Conservation (phyloP, 2,113 vertebrate species). For the Cettia cetti region DNA sequence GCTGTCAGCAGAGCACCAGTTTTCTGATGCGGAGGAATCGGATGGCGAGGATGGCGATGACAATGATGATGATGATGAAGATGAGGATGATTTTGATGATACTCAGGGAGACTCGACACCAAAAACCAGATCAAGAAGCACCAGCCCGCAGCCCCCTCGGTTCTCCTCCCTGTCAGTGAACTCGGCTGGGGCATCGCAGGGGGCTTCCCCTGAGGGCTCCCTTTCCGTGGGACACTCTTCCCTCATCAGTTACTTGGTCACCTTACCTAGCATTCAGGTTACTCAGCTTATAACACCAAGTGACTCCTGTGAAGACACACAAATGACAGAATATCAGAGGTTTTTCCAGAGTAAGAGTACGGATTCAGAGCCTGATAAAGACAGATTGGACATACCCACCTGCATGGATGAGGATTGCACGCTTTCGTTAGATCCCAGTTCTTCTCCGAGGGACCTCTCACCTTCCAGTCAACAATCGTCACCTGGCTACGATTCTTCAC, state of each 20-base stretch:
- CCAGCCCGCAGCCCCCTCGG: constrained; percentile 88
- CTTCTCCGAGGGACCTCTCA: constrained; percentile 87
- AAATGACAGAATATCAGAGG: constrained; percentile 84
- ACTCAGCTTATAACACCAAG: constrained; percentile 83
- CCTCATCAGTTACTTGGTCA: constrained; percentile 89
- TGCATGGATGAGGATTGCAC: constrained; percentile 87
- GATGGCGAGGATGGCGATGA: constrained; percentile 93
- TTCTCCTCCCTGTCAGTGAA: constrained; percentile 85
- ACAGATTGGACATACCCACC: constrained; percentile 81
- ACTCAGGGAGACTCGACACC: constrained; percentile 93
- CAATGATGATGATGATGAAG: constrained; percentile 93
- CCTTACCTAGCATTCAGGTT: constrained; percentile 94
- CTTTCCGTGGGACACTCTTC: constrained; percentile 78
- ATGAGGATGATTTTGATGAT: constrained; percentile 89
- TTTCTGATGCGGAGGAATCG: constrained; percentile 94
- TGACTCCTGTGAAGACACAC: constrained; percentile 75
- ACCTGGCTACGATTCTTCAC: constrained; percentile 86
- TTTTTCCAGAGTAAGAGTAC: constrained; percentile 79
- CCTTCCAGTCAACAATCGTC: constrained; percentile 85
- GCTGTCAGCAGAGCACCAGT: constrained; percentile 87
- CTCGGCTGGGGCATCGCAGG: constrained; percentile 72
- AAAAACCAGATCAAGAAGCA: constrained; percentile 93
- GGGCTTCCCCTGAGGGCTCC: constrained; percentile 73
- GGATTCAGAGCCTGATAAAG: constrained; percentile 79
- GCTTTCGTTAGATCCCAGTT: constrained; percentile 79